Evolutionary conservation across 2,797 vertebrate species (phyloP).

Genomic region (Glyptemys insculpta): DNA sequence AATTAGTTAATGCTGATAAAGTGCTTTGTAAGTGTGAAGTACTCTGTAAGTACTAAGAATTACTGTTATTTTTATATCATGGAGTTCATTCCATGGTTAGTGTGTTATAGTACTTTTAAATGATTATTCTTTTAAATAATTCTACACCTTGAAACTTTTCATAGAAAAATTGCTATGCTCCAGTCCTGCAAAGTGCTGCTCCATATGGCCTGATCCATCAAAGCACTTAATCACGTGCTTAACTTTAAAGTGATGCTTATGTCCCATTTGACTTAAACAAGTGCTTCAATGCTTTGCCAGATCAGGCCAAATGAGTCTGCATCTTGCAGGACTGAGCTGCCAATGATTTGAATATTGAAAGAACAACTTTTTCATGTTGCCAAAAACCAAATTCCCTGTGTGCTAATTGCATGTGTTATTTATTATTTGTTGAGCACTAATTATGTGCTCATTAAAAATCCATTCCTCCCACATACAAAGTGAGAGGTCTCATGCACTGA

Average conservation of each 20-base stretch:
- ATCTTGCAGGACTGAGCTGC: slow-evolving; percentile 17
- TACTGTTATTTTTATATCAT: neutral
- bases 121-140: slow-evolving; percentile 31
- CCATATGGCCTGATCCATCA: slow-evolving; percentile 36
- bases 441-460: slow-evolving; percentile 46
- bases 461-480: neutral
- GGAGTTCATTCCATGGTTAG: slow-evolving; percentile 7
- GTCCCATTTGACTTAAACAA: slow-evolving; percentile 44
- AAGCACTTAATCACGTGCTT: slow-evolving; percentile 48
- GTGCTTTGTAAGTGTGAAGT: slow-evolving; percentile 2
- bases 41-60: neutral
- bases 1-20: neutral
- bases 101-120: neutral
- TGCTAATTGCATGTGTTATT: neutral
- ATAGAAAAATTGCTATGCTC: neutral
- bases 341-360: slow-evolving; percentile 14
- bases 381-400: neutral
- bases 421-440: neutral
- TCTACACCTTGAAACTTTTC: slow-evolving; percentile 36
- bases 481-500: neutral
- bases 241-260: slow-evolving; percentile 53
- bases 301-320: neutral
- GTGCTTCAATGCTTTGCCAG: neutral
- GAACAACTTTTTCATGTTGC: slow-evolving; percentile 27
- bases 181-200: slow-evolving; percentile 27